Conservation (phyloP, 2,888 invertebrate species). For the Acanthosepion esculentum region DNA sequence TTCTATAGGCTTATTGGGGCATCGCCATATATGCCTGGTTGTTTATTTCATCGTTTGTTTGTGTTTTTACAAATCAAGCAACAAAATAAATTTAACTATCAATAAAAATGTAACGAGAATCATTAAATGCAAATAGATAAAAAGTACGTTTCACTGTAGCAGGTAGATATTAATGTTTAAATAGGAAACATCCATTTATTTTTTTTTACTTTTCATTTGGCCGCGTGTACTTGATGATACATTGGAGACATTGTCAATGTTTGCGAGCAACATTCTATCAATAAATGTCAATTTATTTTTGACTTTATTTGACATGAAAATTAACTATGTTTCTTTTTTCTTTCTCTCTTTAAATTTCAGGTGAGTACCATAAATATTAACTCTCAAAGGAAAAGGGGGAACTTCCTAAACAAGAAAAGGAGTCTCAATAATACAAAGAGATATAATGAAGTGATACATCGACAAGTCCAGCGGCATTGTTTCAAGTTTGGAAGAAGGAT, state of each 20-base stretch:
- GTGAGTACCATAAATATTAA: background rate
- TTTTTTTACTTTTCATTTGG: background rate
- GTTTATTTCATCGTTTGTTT: too few species aligned
- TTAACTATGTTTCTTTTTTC: background rate
- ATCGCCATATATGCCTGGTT: too few species aligned
- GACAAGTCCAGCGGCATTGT: background rate
- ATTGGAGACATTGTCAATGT: background rate
- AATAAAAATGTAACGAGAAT: too few species aligned
- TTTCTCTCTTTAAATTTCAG: background rate
- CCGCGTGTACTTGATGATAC: too few species aligned
- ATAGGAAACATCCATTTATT: background rate
- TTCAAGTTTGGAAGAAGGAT: background rate
- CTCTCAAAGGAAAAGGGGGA: background rate
- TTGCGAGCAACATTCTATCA: background rate
- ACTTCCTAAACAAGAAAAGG: background rate
- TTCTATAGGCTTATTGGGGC: too few species aligned
- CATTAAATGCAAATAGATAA: too few species aligned
- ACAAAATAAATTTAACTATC: too few species aligned
- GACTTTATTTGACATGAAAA: background rate
- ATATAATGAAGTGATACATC: background rate
- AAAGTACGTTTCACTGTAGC: too few species aligned
- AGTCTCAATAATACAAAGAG: background rate
- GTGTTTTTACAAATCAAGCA: too few species aligned
- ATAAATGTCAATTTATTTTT: background rate
- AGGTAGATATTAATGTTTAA: too few species aligned